Base-by-base conservation (phyloP, 2,113 vertebrate genomes). In the Xenopus laevis region DNA sequence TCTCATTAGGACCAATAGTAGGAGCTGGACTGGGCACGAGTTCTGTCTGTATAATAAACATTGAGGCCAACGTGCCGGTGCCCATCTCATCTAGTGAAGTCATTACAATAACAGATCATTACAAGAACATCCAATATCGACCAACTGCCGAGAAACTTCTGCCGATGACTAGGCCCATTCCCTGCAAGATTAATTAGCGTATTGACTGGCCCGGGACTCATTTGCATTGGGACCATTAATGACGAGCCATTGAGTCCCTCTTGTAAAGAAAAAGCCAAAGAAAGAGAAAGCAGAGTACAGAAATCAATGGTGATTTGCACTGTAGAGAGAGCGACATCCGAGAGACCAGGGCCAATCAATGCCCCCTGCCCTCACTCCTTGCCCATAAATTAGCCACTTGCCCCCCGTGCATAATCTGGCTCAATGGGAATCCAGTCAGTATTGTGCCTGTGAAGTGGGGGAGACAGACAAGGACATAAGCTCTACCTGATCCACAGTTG, bases 221-320 rank as follows among this genome's bases (percentile, higher is more conserved):
- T 75, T 75, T 68, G 73, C 73, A 75, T 68, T 47, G 65, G 46
- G 46, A 68, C 65, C 73, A 58, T 52, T 68, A 75, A 75, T 75
- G 73, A 74, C 64, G 52, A 74, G 72, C 45, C 67, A 68, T 68
- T 58, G 65, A 61, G 72, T 21, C 40, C 16, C 4, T 3, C 62
- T 44, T 59, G 16, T 47, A 61, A 61, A 75, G 59, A 75, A 68
- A 68, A 20, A 53, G 27, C 57, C 65, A 44, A 62, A 75, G 50
- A 23, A 75, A 53, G n/a, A 53, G 68, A 62, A 47, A 18, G 30
- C 11, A 15, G 63, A 7, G n/a, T 52, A 55, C 23, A 21, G 44
- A 44, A 75, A 75, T 75, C 73, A 75, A 75, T 75, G 47, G 57
- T 75, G 58, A 75, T 75, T 75, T 75, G 73, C 73, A 75, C 73